Evolutionary conservation across 2,113 vertebrate genomes (phyloP).

Genomic region (Charadrius vociferus): DNA sequence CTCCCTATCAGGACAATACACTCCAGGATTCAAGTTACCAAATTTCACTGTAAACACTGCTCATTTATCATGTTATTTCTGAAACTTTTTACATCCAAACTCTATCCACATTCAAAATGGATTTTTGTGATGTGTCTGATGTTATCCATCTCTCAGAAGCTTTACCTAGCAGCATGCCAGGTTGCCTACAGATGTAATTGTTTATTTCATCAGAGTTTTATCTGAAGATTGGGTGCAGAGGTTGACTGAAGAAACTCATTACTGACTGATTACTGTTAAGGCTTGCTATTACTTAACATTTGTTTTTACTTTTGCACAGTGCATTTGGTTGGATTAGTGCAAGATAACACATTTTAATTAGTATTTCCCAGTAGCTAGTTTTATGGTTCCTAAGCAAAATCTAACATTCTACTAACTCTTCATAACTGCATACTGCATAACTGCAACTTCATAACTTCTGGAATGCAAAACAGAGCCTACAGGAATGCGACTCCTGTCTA

Average conservation of each 20-base stretch:
- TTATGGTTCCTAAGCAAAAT: neutral
- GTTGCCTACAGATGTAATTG: neutral
- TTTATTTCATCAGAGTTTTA: neutral
- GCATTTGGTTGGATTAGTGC: neutral
- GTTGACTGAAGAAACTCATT: neutral
- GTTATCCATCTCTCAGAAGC: neutral
- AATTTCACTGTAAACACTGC: neutral
- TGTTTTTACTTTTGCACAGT: neutral
- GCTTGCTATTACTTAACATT: neutral
- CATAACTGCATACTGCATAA: neutral
- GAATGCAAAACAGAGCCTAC: neutral
- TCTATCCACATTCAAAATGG: neutral
- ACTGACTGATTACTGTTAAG: neutral
- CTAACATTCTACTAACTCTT: neutral
- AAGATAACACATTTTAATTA: neutral
- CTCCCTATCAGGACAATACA: neutral
- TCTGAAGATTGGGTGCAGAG: neutral
- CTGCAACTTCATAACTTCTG: too few species aligned
- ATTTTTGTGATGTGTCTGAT: neutral
- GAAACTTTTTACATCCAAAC: neutral
- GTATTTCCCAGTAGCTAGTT: neutral
- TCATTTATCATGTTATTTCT: neutral
- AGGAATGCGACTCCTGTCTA: neutral
- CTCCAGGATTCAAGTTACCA: neutral
- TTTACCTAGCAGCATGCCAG: neutral